Evolutionary conservation across 2,888 invertebrate genomes (phyloP).

Genomic region (Parnassius glacialis): DNA sequence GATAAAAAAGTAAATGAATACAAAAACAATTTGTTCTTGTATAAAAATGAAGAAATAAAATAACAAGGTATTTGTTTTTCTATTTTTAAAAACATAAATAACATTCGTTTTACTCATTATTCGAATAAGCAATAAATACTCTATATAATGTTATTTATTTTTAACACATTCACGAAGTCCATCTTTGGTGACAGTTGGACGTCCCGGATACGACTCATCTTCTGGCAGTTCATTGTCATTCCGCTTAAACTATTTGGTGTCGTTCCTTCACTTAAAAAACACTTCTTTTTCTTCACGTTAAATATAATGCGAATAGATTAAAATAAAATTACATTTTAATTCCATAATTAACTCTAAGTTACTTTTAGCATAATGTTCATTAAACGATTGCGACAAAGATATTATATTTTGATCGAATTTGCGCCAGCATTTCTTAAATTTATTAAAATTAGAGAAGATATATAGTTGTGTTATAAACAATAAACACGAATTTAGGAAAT

Average conservation of each 20-base stretch:
- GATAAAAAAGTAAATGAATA: too few species aligned
- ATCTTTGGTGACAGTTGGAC: slow-evolving; percentile 18
- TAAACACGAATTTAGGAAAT: too few species aligned
- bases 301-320: not conserved
- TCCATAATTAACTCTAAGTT: too few species aligned
- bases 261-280: slow-evolving; percentile 21
- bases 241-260: slow-evolving; percentile 10
- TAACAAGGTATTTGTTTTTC: too few species aligned
- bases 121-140: not conserved
- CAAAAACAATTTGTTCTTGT: too few species aligned
- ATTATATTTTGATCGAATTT: too few species aligned
- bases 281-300: slow-evolving; percentile 1
- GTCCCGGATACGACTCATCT: slow-evolving; percentile 26
- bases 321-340: not conserved
- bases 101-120: not conserved
- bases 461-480: too few species aligned
- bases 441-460: too few species aligned
- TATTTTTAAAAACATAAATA: not conserved
- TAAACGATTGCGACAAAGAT: too few species aligned
- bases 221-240: slow-evolving; percentile 27
- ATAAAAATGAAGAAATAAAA: too few species aligned
- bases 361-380: too few species aligned
- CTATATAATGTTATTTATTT: slow-evolving; percentile 3
- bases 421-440: too few species aligned
- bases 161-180: slow-evolving; percentile 24